Conservation (phyloP, 2,113 vertebrate species). For the Puntigrus tetrazona region DNA sequence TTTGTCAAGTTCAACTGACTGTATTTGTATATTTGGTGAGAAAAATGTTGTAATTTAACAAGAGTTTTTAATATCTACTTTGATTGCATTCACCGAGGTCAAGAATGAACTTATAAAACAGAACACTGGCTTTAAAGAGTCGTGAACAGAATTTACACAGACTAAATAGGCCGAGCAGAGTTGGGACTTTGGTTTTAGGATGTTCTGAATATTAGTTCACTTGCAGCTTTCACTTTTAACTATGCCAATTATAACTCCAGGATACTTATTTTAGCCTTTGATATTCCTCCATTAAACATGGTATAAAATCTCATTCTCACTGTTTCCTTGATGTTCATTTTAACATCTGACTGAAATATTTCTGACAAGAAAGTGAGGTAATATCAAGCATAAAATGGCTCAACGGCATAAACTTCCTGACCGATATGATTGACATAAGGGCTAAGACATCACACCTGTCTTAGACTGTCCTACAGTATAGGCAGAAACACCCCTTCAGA, state of each 20-base stretch:
- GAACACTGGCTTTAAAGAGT: slow-evolving; percentile 31
- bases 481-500: not conserved
- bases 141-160: not conserved
- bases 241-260: slow-evolving; percentile 12
- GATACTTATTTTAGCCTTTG: slow-evolving; percentile 29
- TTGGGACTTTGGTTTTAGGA: not conserved
- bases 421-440: not conserved
- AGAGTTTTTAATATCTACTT: slow-evolving; percentile 39
- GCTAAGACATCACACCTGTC: too few species aligned
- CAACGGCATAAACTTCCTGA: too few species aligned
- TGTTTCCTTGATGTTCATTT: slow-evolving; percentile 61
- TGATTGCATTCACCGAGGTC: slow-evolving; percentile 27
- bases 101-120: slow-evolving; percentile 44
- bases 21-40: not conserved
- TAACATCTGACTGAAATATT: slow-evolving; percentile 63
- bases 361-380: slow-evolving; percentile 45
- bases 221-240: slow-evolving; percentile 22
- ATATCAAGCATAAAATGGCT: not conserved
- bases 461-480: not conserved
- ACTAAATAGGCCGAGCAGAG: not conserved
- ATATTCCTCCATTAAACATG: slow-evolving; percentile 39
- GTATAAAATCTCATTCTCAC: slow-evolving; percentile 40
- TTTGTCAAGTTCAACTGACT: slow-evolving; percentile 31
- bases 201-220: slow-evolving; percentile 19
- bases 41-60: slow-evolving; percentile 36